These are phyloP conservation scores for Pelodiscus sinensis DNA, from an alignment of 2,113 vertebrate species.

Conservation along the genomic window DNA sequence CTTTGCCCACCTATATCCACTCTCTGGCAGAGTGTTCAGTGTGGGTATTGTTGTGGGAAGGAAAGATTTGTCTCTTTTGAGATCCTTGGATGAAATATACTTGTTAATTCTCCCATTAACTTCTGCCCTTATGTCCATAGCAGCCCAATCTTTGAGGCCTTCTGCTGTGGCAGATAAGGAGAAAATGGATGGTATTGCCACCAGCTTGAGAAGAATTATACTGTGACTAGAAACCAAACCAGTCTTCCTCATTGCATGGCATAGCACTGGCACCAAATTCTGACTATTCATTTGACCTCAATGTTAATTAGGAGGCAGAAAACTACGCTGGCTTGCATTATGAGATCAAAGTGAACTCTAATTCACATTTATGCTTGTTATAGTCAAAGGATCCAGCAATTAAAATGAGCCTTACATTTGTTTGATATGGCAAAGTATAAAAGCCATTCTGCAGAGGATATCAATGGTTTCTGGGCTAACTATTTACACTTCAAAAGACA, in stretches of 20 bases:
- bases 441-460: not conserved
- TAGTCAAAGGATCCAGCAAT: not conserved
- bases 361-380: not conserved
- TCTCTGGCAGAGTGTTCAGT: not conserved
- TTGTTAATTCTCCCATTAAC: not conserved
- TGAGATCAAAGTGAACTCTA: constrained; percentile 41
- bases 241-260: not conserved
- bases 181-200: not conserved
- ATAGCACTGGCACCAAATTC: constrained; percentile 33
- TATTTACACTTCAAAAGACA: not conserved
- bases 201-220: not conserved
- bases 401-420: not conserved
- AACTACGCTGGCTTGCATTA: not conserved
- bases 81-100: not conserved
- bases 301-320: constrained; percentile 47
- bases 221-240: not conserved
- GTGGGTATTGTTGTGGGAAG: not conserved
- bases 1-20: not conserved
- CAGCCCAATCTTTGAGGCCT: not conserved
- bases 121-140: not conserved
- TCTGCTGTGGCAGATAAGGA: not conserved
- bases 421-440: not conserved
- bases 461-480: not conserved
- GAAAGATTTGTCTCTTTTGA: not conserved
- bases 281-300: constrained; percentile 48